These are phyloP conservation scores for Melikaiella ostensackeni DNA, from an alignment of 2,888 invertebrate genomes.

Conservation along the genomic window DNA sequence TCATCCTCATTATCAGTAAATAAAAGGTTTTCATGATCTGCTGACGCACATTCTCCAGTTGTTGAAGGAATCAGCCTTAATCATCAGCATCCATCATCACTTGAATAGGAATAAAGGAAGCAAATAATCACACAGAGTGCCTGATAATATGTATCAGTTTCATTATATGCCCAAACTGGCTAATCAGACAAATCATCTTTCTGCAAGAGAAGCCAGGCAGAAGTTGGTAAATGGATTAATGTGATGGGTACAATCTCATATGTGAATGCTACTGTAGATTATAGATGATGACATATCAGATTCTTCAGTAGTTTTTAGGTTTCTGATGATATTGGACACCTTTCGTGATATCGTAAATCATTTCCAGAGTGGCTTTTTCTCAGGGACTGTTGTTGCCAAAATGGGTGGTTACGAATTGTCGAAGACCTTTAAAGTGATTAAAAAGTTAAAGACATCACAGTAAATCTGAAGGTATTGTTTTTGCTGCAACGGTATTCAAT, in stretches of 20 bases:
- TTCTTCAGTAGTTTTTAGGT: not conserved
- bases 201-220: slow-evolving; percentile 50
- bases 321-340: slow-evolving; percentile 1
- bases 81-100: not conserved
- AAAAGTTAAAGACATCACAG: not conserved
- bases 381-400: not conserved
- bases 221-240: slow-evolving; percentile 49
- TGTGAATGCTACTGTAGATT: not conserved
- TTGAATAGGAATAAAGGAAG: not conserved
- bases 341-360: no score
- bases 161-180: not conserved
- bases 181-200: slow-evolving; percentile 7
- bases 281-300: slow-evolving; percentile 5
- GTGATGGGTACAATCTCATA: slow-evolving; percentile 2
- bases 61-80: not conserved
- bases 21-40: not conserved
- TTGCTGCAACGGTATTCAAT: no score
- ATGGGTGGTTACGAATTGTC: not conserved
- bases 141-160: not conserved
- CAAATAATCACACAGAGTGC: not conserved
- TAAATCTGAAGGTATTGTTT: no score
- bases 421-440: not conserved
- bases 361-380: not conserved
- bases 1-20: not conserved
- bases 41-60: not conserved